Conservation (phyloP, 2,797 vertebrate species). For the Poecilia gillii region DNA sequence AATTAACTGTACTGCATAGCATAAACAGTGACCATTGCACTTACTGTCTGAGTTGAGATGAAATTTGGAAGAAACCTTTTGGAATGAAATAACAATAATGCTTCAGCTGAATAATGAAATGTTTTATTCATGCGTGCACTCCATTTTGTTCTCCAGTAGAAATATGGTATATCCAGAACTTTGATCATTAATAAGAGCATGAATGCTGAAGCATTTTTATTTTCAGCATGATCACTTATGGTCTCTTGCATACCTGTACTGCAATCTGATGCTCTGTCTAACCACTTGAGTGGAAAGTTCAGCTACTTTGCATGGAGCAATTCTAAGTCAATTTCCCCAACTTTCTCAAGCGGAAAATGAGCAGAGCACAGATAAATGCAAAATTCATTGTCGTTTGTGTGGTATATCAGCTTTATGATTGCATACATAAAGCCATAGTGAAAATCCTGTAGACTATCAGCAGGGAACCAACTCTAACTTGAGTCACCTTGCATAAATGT, state of each 20-base stretch:
- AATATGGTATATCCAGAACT: slow-evolving; percentile 35
- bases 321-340: slow-evolving; percentile 81
- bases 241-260: slow-evolving; percentile 55
- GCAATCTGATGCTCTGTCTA: slow-evolving; percentile 60
- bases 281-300: slow-evolving; percentile 66
- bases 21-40: slow-evolving; percentile 5
- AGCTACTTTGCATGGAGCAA: slow-evolving; percentile 78
- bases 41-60: neutral
- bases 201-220: slow-evolving; percentile 64
- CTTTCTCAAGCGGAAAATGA: slow-evolving; percentile 82
- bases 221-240: slow-evolving; percentile 49
- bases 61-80: neutral
- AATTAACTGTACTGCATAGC: slow-evolving; percentile 32
- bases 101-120: slow-evolving; percentile 48
- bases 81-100: neutral
- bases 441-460: slow-evolving; percentile 66
- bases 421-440: slow-evolving; percentile 47
- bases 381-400: slow-evolving; percentile 63
- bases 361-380: slow-evolving; percentile 73
- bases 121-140: slow-evolving; percentile 34
- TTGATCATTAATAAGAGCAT: slow-evolving; percentile 57
- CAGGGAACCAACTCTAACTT: slow-evolving; percentile 42
- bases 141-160: slow-evolving; percentile 44
- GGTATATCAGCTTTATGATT: slow-evolving; percentile 74
- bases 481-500: slow-evolving; percentile 60